Evolutionary conservation across 2,113 vertebrate genomes (phyloP).

Genomic region (Macquaria ambigua): DNA sequence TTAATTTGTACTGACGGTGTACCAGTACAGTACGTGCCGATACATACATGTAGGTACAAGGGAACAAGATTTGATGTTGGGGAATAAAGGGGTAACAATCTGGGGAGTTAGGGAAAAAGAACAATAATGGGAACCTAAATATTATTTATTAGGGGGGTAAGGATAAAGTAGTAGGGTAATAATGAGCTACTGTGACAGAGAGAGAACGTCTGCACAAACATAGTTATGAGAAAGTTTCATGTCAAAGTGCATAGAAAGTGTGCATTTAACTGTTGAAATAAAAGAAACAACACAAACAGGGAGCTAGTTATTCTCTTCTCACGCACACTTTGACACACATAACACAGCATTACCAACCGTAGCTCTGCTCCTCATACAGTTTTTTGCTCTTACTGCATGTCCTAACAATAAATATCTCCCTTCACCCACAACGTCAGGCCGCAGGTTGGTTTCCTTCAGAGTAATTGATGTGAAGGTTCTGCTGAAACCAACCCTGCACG

Average conservation of each 20-base stretch:
- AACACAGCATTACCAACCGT: conserved; percentile 6
- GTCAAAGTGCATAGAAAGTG: conserved; percentile 4
- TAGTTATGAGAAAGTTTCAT: not conserved
- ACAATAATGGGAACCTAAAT: not conserved
- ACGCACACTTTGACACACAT: conserved; percentile 36
- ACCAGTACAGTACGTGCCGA: too few relatives aligned
- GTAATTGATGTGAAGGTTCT: conserved; percentile 87
- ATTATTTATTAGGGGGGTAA: not conserved
- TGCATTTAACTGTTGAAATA: conserved; percentile 7
- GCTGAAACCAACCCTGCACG: conserved; percentile 81
- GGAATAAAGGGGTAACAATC: not conserved
- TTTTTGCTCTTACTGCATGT: conserved; percentile 52
- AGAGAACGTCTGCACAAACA: not conserved
- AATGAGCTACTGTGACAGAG: not conserved
- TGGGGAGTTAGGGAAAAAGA: not conserved
- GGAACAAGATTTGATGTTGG: not conserved
- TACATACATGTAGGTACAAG: not conserved
- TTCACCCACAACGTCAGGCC: conserved; percentile 80
- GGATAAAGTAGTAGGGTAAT: not conserved
- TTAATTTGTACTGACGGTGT: too few relatives aligned
- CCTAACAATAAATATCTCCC: conserved; percentile 83
- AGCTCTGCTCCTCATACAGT: conserved; percentile 28
- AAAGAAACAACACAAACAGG: conserved; percentile 35
- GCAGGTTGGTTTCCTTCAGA: conserved; percentile 86
- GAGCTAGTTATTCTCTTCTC: conserved; percentile 27